Evolutionary conservation across 2,888 invertebrate genomes (phyloP).

Genomic region (Dasypolia templi): DNA sequence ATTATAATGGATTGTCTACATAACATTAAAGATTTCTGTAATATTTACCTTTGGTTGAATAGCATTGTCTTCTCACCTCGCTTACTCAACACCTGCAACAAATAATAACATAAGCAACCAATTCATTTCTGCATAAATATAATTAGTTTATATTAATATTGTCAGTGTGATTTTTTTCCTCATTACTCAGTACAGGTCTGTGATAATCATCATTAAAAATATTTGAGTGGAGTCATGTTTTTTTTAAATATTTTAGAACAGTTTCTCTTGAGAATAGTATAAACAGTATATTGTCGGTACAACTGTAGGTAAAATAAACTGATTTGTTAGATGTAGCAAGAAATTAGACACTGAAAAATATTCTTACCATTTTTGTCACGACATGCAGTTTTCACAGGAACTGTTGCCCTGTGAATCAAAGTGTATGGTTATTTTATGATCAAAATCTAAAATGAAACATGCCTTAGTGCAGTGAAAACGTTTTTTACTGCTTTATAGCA

Average conservation of each 20-base stretch:
- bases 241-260: background rate
- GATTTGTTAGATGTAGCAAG: slow-evolving; percentile 1
- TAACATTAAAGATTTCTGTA: background rate
- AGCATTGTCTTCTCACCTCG: background rate
- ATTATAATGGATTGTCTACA: background rate
- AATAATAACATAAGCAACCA: slow-evolving; percentile 7
- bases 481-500: slow-evolving; percentile 7
- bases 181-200: slow-evolving; percentile 85
- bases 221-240: background rate
- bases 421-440: slow-evolving; percentile 14
- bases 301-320: background rate
- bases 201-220: slow-evolving; percentile 73
- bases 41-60: slow-evolving; percentile 41
- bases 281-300: background rate
- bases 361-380: slow-evolving; percentile 3
- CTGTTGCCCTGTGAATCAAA: slow-evolving; percentile 26
- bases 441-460: background rate
- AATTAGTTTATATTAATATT: background rate
- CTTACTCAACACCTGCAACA: slow-evolving; percentile 26
- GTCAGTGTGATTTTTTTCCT: slow-evolving; percentile 72
- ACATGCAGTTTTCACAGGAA: background rate
- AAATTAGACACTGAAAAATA: background rate
- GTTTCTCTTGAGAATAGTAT: background rate
- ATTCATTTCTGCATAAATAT: background rate
- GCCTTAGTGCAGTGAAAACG: slow-evolving; percentile 13